A percentile compares a stretch with the other conserved stretches of the same genome.
Conservation (phyloP, 2,888 invertebrate species). For the Horisme vitalbata region DNA sequence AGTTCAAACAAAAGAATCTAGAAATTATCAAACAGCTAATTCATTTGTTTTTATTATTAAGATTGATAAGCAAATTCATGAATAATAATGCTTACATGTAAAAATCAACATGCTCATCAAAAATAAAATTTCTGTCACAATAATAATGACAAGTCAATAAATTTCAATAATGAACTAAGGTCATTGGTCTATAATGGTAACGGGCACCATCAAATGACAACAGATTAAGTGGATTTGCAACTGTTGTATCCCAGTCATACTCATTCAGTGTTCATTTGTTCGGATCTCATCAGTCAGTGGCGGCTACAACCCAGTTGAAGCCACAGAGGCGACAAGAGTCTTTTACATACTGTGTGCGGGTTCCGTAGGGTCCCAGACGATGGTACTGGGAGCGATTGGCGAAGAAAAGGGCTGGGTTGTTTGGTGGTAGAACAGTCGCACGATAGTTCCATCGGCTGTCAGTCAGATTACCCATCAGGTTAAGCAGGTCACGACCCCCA, state of each 20-base stretch:
- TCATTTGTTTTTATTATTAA: constrained; percentile 19
- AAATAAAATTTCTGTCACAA: constrained; percentile 20
- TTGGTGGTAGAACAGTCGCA: constrained; percentile 79
- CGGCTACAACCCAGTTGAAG: constrained; percentile 77
- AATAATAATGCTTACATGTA: constrained; percentile 30
- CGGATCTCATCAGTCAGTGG: constrained; percentile 69
- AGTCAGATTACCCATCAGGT: constrained; percentile 81
- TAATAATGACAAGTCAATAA: constrained; percentile 32
- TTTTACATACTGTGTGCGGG: constrained; percentile 82
- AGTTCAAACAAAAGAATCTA: constrained; percentile 45
- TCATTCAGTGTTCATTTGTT: constrained; percentile 64
- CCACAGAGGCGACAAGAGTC: constrained; percentile 78
- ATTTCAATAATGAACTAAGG: constrained; percentile 49
- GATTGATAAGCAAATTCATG: constrained; percentile 35
- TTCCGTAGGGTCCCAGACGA: constrained; percentile 80
- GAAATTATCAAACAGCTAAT: constrained; percentile 27
- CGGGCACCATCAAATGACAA: constrained; percentile 55
- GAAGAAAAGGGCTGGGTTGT: constrained; percentile 82
- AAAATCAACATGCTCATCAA: constrained; percentile 30
- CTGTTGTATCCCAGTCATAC: constrained; percentile 73
- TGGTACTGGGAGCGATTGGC: constrained; percentile 85
- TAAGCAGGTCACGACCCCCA: constrained; percentile 82
- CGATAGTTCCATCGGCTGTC: constrained; percentile 81
- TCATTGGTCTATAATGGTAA: constrained; percentile 49
- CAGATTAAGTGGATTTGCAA: constrained; percentile 56